phyloP scores from a whole-genome alignment of 2,797 vertebrate genomes.

The Lemur catta region DNA sequence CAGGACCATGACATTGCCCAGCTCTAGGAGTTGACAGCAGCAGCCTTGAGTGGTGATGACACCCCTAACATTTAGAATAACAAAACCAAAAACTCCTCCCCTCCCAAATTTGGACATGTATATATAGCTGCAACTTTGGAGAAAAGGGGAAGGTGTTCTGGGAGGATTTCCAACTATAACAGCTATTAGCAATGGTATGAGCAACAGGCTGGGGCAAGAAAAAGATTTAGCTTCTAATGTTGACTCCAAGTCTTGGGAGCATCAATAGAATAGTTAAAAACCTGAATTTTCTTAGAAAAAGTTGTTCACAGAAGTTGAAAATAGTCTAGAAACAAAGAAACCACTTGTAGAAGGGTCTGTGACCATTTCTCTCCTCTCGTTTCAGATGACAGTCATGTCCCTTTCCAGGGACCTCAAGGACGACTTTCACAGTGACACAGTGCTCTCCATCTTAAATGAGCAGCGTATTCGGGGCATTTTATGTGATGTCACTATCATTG shows the following conservation, averaged over 20 bases:
- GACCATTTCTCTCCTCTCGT: slow-evolving; percentile 67
- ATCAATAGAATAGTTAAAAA: neutral
- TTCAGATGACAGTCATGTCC: slow-evolving; percentile 94
- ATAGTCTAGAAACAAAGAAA: neutral
- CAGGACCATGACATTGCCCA: neutral
- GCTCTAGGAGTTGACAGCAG: neutral
- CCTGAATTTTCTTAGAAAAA: neutral
- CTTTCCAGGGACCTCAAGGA: slow-evolving; percentile 93
- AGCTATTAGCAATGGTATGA: slow-evolving; percentile 12
- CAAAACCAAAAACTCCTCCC: neutral
- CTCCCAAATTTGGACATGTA: neutral
- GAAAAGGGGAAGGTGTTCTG: slow-evolving; percentile 15
- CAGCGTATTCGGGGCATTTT: slow-evolving; percentile 95
- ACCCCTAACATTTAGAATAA: neutral
- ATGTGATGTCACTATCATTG: slow-evolving; percentile 98
- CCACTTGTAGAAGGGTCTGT: neutral
- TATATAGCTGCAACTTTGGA: neutral
- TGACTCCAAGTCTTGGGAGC: neutral
- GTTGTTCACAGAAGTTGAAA: neutral
- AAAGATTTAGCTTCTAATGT: slow-evolving; percentile 5
- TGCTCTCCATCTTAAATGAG: slow-evolving; percentile 95
- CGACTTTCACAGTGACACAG: slow-evolving; percentile 91
- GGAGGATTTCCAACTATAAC: slow-evolving; percentile 43
- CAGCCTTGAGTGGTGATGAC: neutral
- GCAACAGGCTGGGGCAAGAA: neutral